These are phyloP conservation scores for Bergia puertoricense DNA, from an alignment of 92 coral and sea anemone species.

Conservation along the genomic window DNA sequence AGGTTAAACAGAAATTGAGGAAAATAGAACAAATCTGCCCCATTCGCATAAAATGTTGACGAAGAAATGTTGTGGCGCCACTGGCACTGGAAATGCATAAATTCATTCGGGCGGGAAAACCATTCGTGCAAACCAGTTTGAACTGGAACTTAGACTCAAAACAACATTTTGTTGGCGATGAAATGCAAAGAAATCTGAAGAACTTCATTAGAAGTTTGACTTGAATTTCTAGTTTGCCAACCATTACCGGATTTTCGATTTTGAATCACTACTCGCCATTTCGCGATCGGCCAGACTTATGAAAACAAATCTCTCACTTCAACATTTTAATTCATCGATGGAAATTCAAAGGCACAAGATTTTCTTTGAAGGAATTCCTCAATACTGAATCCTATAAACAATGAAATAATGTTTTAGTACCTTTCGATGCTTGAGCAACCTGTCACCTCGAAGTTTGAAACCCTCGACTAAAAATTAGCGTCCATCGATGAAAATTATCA, in stretches of 20 bases:
- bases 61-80: constrained; percentile 8
- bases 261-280: constrained; percentile 1
- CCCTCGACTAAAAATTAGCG: no score
- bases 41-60: constrained; percentile 8
- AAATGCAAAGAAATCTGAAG: background rate
- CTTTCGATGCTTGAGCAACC: no score
- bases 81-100: background rate
- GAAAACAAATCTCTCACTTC: no score
- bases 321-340: background rate
- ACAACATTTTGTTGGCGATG: background rate
- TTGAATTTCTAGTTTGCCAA: background rate
- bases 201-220: background rate
- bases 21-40: background rate
- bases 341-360: background rate
- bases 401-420: no score
- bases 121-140: background rate
- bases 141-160: background rate
- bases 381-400: background rate
- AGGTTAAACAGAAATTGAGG: constrained; percentile 1
- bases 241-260: background rate
- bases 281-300: background rate
- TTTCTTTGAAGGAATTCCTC: background rate
- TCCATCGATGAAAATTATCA: no score
- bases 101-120: background rate
- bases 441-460: no score